phyloP scores from a whole-genome alignment of 2,888 invertebrate species.

The Andrena bucephala region DNA sequence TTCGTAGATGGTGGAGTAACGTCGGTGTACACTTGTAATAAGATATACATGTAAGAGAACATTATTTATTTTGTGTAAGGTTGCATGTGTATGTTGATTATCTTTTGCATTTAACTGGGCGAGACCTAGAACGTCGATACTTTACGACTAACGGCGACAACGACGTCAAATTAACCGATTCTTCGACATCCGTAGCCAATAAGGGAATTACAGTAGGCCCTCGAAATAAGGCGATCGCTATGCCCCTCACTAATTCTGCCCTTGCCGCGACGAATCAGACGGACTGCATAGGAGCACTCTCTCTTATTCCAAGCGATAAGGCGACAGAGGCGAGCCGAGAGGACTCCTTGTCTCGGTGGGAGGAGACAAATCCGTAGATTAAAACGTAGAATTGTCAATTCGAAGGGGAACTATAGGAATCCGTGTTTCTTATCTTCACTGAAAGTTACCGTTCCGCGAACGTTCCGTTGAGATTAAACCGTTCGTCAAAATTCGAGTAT shows the following conservation, averaged over 20 bases:
- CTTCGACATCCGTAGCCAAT: not conserved
- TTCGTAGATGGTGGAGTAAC: not conserved
- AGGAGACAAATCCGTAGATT: slow-evolving; percentile 3
- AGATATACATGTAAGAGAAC: slow-evolving; percentile 32
- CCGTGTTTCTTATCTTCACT: not conserved
- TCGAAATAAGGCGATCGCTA: too few relatives aligned
- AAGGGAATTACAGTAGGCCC: not conserved
- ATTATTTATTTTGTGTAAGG: slow-evolving; percentile 58
- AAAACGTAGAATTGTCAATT: slow-evolving; percentile 22
- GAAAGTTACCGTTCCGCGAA: not conserved
- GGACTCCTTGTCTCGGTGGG: too few relatives aligned
- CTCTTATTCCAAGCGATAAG: too few relatives aligned
- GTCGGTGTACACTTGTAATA: slow-evolving; percentile 28
- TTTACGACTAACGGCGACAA: not conserved
- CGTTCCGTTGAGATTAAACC: not conserved
- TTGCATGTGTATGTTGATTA: slow-evolving; percentile 51
- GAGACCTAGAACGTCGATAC: not conserved
- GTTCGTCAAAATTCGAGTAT: not conserved
- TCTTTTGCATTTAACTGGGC: slow-evolving; percentile 25
- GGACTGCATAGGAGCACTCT: too few relatives aligned
- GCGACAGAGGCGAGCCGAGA: too few relatives aligned
- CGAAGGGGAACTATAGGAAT: not conserved
- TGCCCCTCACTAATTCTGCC: too few relatives aligned
- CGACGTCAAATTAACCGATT: slow-evolving; percentile 1
- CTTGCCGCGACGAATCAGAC: too few relatives aligned